A percentile compares a stretch with the other conserved stretches of the same genome.
Conservation (phyloP, 2,113 vertebrate genomes). For the Lontra canadensis region DNA sequence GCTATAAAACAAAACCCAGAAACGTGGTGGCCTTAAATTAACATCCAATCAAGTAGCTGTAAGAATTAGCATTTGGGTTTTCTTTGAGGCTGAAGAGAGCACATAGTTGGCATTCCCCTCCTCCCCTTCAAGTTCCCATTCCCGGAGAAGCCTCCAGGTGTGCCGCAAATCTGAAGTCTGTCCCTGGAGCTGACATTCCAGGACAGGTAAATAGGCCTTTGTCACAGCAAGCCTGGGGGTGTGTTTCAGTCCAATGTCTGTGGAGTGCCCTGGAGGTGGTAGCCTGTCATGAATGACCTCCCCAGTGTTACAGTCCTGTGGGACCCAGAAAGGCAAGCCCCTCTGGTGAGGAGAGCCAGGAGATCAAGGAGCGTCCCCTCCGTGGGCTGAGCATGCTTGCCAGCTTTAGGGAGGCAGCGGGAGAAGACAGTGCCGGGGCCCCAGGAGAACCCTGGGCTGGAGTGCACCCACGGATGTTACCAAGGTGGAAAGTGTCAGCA, state of each 20-base stretch:
- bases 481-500: neutral
- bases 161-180: neutral
- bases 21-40: neutral
- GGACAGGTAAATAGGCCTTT: neutral
- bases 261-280: neutral
- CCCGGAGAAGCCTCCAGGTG: neutral
- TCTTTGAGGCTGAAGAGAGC: neutral
- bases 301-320: neutral
- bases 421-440: neutral
- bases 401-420: neutral
- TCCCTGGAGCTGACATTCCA: neutral
- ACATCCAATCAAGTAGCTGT: neutral
- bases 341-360: neutral
- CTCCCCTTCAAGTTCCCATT: neutral
- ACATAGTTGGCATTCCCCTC: neutral
- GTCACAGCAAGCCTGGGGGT: neutral
- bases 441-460: neutral
- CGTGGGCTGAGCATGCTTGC: neutral
- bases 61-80: neutral
- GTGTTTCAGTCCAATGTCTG: neutral
- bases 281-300: neutral
- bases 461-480: rapidly evolving
- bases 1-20: neutral
- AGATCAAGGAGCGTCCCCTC: neutral
- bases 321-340: neutral